Percentiles rank a stretch among this genome's conserved stretches.
phyloP scores from a whole-genome alignment of 53 echinoderm and acorn worm genomes.

The Paelopatides confundens region DNA sequence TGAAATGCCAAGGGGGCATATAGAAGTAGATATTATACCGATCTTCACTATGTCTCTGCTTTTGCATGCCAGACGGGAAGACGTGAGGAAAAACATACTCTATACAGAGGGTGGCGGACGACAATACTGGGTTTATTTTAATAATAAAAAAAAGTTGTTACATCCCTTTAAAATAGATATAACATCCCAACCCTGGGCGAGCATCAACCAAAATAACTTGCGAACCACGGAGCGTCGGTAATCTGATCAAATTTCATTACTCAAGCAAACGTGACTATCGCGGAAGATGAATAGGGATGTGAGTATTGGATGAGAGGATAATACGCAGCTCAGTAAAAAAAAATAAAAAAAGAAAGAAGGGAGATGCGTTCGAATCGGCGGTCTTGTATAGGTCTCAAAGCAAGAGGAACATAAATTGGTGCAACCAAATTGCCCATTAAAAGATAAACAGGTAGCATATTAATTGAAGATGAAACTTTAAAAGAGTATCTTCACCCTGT shows the following conservation, averaged over 20 bases:
- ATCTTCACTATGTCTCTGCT: no score
- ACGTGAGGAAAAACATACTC: no score
- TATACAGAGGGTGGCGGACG: no score
- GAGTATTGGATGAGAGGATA: neutral
- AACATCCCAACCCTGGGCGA: slow-evolving; percentile 5
- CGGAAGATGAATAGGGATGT: neutral
- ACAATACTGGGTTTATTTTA: no score
- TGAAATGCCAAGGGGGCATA: no score
- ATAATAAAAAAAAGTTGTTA: no score
- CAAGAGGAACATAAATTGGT: neutral
- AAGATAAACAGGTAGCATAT: neutral
- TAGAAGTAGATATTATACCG: no score
- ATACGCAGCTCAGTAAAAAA: neutral
- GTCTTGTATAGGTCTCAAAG: neutral
- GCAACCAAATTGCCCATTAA: neutral
- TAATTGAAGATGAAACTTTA: neutral
- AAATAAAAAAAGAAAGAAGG: neutral
- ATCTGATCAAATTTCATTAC: slow-evolving; percentile 47
- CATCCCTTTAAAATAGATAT: neutral
- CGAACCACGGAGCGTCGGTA: neutral
- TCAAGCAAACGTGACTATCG: slow-evolving; percentile 21
- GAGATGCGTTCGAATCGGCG: slow-evolving; percentile 3
- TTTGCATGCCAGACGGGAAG: no score
- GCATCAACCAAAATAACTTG: slow-evolving; percentile 11
- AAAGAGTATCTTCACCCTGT: neutral